Conservation (phyloP, 2,888 invertebrate genomes). For the Serripes groenlandicus region DNA sequence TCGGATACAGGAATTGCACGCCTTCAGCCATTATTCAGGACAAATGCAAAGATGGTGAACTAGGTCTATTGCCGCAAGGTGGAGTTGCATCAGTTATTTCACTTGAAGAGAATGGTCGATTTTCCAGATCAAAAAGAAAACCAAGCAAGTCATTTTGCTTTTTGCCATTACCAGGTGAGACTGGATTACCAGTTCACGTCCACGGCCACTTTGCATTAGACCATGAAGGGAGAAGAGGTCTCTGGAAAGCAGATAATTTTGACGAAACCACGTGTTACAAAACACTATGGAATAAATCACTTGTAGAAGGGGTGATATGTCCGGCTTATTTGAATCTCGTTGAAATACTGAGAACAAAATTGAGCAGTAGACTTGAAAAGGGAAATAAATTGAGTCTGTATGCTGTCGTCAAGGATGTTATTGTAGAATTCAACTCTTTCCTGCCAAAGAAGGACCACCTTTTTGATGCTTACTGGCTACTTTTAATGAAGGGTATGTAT, state of each 20-base stretch:
- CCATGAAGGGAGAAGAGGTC: constrained; percentile 73
- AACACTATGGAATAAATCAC: constrained; percentile 79
- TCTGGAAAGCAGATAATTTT: constrained; percentile 64
- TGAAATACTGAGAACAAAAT: constrained; percentile 36
- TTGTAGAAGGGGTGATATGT: constrained; percentile 75
- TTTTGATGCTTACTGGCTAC: constrained; percentile 47
- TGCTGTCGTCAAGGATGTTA: not conserved
- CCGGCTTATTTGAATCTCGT: constrained; percentile 75
- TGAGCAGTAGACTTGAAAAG: not conserved
- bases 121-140: too few species aligned
- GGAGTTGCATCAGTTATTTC: constrained; percentile 70
- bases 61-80: constrained; percentile 73
- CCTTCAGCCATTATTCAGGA: constrained; percentile 60
- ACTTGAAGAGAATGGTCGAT: too few species aligned
- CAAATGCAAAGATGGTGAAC: constrained; percentile 62
- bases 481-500: constrained; percentile 39
- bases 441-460: constrained; percentile 44
- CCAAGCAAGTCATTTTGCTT: constrained; percentile 74
- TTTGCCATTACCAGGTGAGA: constrained; percentile 76
- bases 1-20: constrained; percentile 70
- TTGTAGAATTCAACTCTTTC: constrained; percentile 26
- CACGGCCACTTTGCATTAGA: constrained; percentile 80
- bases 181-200: constrained; percentile 77
- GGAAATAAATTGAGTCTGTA: not conserved
- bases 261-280: constrained; percentile 70